phyloP scores from a whole-genome alignment of 2,113 vertebrate genomes.

The Takifugu bimaculatus region DNA sequence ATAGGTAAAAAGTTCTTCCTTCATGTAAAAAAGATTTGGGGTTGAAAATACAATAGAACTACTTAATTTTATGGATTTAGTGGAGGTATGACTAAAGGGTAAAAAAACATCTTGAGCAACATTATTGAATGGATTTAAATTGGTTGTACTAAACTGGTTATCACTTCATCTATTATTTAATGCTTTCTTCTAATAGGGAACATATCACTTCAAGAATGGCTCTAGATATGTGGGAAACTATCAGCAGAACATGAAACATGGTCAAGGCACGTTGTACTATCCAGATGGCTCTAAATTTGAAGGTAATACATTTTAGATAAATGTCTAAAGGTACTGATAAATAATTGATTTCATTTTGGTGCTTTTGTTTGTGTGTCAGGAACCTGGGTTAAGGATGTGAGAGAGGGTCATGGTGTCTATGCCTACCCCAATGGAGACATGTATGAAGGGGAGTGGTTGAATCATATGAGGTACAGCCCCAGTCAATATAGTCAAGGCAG shows the following conservation, averaged over 20 bases:
- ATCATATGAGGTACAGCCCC: constrained; percentile 74
- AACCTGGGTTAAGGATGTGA: constrained; percentile 82
- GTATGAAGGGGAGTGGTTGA: constrained; percentile 88
- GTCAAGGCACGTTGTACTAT: constrained; percentile 86
- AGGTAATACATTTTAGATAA: constrained; percentile 70
- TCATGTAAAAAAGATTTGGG: too few relatives aligned
- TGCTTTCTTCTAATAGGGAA: constrained; percentile 77
- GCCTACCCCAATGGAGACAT: constrained; percentile 85
- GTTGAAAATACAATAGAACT: too few relatives aligned
- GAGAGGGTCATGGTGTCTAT: constrained; percentile 85
- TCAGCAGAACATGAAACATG: constrained; percentile 83
- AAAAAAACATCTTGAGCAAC: too few relatives aligned
- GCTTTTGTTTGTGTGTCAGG: constrained; percentile 66
- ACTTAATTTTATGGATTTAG: too few relatives aligned
- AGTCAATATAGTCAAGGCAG: not conserved
- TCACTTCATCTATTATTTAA: too few relatives aligned
- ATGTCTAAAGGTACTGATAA: too few relatives aligned
- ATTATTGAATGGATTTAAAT: too few relatives aligned
- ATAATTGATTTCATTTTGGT: not conserved
- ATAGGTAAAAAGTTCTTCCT: too few relatives aligned
- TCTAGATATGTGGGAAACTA: constrained; percentile 84
- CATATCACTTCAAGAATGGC: constrained; percentile 87
- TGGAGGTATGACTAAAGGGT: too few relatives aligned
- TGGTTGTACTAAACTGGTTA: too few relatives aligned
- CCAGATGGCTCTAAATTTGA: constrained; percentile 92